Base-by-base conservation (phyloP, 2,113 vertebrate genomes). In the Pelmatolapia mariae region DNA sequence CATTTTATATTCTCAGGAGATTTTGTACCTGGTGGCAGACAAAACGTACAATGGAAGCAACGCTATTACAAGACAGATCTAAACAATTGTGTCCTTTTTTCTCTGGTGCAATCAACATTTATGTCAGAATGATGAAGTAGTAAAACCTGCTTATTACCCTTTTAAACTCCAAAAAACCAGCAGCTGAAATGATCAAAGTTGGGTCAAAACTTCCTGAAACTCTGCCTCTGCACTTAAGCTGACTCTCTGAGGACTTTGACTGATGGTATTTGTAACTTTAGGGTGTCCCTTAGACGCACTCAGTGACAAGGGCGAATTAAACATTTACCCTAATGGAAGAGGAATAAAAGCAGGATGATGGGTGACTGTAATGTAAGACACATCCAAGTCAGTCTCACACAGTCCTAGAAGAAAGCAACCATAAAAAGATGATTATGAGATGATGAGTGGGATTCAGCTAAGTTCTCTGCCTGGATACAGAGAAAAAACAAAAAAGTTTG, bases 251-350 rank as follows among this genome's bases (percentile, higher is more conserved):
- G 45, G 83, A 57, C 59, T 26, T 11, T 68, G 57, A 80, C 24
- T 76, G 82, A 56, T 80, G 47, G 38, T 8, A 54, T 22, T 40
- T 80, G 71, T 82, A 31, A 81, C 76, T 43, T 31, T 56, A 81
- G 47, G 83, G 76, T 31, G 6, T 24, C 91, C 78, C 40, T 90
- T 54, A 78, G 76, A 86, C 36, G 50, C 71, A 82, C 87, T 89
- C 66, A 61, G 76, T 83, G 92, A 93, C 95, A 91, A 92, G 89
- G 91, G 89, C 80, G 13, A 90, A 95, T 95, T 86, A 94, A 94
- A 92, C 92, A 94, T 95, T 93, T 89, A 93, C 54, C 84, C 87
- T 93, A 94, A 95, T 96, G 93, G 94, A 93, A 68, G 81, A 83
- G 71, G 83, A 56, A 87, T 88, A 80, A 89, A 81, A 89, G 56